Percentiles rank a stretch among this genome's conserved stretches.
Conservation (phyloP, 2,888 invertebrate species). For the Matsumyia berberina region DNA sequence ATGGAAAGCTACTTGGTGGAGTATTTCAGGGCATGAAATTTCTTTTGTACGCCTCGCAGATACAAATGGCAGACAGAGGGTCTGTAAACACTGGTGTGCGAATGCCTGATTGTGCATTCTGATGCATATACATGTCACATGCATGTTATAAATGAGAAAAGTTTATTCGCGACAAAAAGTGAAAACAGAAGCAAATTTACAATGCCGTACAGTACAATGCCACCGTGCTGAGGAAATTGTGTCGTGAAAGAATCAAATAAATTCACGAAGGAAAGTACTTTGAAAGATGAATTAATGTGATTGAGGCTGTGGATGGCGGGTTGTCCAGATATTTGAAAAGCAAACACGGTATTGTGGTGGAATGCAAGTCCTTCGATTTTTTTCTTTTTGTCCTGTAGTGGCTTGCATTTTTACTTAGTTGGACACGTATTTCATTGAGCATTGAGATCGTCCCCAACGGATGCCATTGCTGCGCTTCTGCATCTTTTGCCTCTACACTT, state of each 20-base stretch:
- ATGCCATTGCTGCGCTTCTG: too few relatives aligned
- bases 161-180: slow-evolving; percentile 50
- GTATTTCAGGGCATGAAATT: slow-evolving; percentile 12
- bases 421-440: too few relatives aligned
- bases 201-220: slow-evolving; percentile 40
- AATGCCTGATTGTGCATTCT: slow-evolving; percentile 44
- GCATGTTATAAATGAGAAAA: slow-evolving; percentile 62
- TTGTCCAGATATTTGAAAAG: too few relatives aligned
- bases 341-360: too few relatives aligned
- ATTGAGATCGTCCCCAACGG: too few relatives aligned
- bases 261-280: slow-evolving; percentile 4
- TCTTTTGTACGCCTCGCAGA: background rate
- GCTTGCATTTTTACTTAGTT: too few relatives aligned
- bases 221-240: slow-evolving; percentile 5
- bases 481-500: too few relatives aligned
- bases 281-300: slow-evolving; percentile 6
- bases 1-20: slow-evolving; percentile 30
- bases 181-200: slow-evolving; percentile 52
- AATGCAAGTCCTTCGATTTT: too few relatives aligned
- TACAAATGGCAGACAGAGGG: slow-evolving; percentile 37
- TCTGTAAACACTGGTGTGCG: background rate
- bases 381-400: too few relatives aligned
- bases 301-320: background rate
- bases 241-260: slow-evolving; percentile 37
- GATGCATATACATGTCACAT: slow-evolving; percentile 52